phyloP scores from a whole-genome alignment of 2,113 vertebrate species.

The Psammodynastes pulverulentus region DNA sequence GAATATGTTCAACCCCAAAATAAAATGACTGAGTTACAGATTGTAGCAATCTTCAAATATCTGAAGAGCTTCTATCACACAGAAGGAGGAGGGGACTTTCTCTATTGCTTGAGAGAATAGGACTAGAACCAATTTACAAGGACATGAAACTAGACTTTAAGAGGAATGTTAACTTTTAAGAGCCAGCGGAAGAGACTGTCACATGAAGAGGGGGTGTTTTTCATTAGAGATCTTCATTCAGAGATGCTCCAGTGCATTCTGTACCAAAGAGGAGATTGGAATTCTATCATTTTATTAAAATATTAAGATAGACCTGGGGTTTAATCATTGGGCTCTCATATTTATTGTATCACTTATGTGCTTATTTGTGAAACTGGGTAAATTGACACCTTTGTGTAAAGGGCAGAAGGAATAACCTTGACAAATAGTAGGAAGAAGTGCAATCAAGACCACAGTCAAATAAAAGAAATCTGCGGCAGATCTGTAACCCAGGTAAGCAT shows the following conservation, averaged over 20 bases:
- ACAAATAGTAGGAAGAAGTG: not conserved
- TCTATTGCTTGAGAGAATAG: not conserved
- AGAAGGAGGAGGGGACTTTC: not conserved
- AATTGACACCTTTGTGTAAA: not conserved
- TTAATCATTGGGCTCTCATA: not conserved
- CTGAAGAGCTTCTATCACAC: not conserved
- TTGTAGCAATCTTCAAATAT: not conserved
- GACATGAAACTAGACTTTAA: not conserved
- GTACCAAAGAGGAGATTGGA: not conserved
- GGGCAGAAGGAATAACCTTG: not conserved
- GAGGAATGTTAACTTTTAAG: not conserved
- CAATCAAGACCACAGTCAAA: not conserved
- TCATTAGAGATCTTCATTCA: not conserved
- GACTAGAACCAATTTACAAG: not conserved
- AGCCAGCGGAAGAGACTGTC: not conserved
- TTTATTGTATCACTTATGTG: not conserved
- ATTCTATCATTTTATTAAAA: constrained; percentile 15
- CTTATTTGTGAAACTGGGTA: not conserved
- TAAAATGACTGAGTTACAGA: not conserved
- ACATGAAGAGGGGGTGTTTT: not conserved
- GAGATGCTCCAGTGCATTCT: not conserved
- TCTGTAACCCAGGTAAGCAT: not conserved
- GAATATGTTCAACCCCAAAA: not conserved
- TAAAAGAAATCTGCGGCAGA: not conserved
- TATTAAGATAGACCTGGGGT: fast-evolving